Base-by-base conservation (phyloP, 2,113 vertebrate genomes). In the Ifrita kowaldi region DNA sequence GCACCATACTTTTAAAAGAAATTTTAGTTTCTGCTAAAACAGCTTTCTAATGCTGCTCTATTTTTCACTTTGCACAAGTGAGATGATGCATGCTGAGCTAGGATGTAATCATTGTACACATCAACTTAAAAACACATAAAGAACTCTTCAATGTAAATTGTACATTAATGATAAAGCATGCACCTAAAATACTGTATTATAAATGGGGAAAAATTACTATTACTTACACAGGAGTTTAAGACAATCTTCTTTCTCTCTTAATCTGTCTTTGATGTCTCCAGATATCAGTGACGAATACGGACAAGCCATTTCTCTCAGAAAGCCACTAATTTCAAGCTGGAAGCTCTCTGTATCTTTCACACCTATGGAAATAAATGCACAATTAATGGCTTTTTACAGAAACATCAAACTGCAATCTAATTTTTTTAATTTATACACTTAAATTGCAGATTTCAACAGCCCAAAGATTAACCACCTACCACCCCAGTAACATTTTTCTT, bases 281-380 rank as follows among this genome's bases (percentile, higher is more conserved):
- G 98, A 98, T 26, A 98, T 27, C 10, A 98, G 96, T 3, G 97
- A 96, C 10, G 98, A 95, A 95, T 98, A 98, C 0, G 99, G 99
- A 95, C 99, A 99, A 63, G 98, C 96, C 97, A 99, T 95, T 98
- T 99, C 99, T 97, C 98, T 99, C 95, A 99, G 97, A 96, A 99
- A 98, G 27, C 98, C 98, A 88, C 99, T 99, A 80, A 99, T 97
- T 90, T 99, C 98, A 76, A 99, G 94, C 83, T 98, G 98, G 60
- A 99, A 98, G 76, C 98, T 98, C 82, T 99, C 99, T 68, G 97
- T 24, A 91, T 99, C 99, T 56, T 98, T 99, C 98, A 76, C 91
- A 89, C 97, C 98, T 95, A 85, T 18, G 30, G 55, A 49, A 91
- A 70, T 18, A 81, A 94, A 84, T 20, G 17, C 39, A 92, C 41